Percentiles rank a stretch among this genome's conserved stretches.
These are phyloP conservation scores for Tricholauxania praeusta DNA, from an alignment of 2,888 invertebrate genomes.

Conservation along the genomic window DNA sequence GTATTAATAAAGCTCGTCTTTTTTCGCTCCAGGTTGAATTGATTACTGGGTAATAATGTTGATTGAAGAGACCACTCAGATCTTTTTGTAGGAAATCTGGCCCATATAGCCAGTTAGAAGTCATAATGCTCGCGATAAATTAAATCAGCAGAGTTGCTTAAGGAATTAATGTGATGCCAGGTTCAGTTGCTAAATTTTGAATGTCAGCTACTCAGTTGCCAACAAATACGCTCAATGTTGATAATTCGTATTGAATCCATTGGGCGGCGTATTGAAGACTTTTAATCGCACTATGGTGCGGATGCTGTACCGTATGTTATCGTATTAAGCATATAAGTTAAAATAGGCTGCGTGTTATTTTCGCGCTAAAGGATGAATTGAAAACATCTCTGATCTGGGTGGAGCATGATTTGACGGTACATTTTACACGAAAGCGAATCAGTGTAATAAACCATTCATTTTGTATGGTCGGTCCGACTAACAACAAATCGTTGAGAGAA, in stretches of 20 bases:
- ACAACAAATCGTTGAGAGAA: not conserved
- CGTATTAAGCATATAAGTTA: not conserved
- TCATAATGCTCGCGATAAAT: slow-evolving; percentile 25
- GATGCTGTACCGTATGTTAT: slow-evolving; percentile 36
- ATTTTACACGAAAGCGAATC: not conserved
- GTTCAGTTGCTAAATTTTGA: slow-evolving; percentile 3
- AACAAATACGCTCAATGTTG: slow-evolving; percentile 40
- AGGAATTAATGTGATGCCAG: slow-evolving; percentile 16
- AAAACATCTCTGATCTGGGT: not conserved
- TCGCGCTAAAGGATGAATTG: not conserved
- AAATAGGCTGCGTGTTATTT: not conserved
- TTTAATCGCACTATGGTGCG: slow-evolving; percentile 41
- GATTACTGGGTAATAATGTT: no score
- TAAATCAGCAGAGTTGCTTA: slow-evolving; percentile 28
- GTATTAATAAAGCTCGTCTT: no score
- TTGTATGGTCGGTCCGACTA: not conserved
- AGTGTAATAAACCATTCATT: not conserved
- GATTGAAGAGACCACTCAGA: not conserved
- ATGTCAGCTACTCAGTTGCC: slow-evolving; percentile 41
- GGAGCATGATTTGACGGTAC: not conserved
- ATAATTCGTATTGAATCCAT: slow-evolving; percentile 43
- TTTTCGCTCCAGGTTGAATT: no score
- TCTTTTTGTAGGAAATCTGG: slow-evolving; percentile 22
- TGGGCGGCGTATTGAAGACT: slow-evolving; percentile 35
- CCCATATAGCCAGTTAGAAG: slow-evolving; percentile 37